Percentiles rank a stretch among this genome's conserved stretches.
phyloP scores from a whole-genome alignment of 2,797 vertebrate genomes.

The Anomalospiza imberbis region DNA sequence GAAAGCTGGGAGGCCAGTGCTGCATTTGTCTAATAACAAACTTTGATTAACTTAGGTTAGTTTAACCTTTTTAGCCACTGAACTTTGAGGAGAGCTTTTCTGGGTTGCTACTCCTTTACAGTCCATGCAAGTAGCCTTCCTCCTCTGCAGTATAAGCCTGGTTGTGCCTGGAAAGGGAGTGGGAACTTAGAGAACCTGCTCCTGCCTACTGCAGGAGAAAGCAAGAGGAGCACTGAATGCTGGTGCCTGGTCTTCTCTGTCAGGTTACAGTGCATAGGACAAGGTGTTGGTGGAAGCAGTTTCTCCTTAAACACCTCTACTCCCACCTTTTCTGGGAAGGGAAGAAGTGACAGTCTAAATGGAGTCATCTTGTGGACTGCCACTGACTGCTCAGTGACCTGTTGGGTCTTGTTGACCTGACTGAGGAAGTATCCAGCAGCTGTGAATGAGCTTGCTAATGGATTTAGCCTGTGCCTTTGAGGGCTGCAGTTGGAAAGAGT shows the following conservation, averaged over 20 bases:
- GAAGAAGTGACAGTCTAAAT: not conserved
- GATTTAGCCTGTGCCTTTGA: not conserved
- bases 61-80: not conserved
- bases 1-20: not conserved
- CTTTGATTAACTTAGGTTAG: not conserved
- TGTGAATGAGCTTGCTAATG: not conserved
- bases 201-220: not conserved
- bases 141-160: not conserved
- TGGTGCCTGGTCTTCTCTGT: not conserved
- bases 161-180: not conserved
- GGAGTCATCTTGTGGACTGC: not conserved
- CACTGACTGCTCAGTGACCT: not conserved
- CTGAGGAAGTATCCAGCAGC: not conserved
- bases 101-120: not conserved
- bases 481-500: not conserved
- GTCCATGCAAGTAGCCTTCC: not conserved
- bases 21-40: not conserved
- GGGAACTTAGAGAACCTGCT: not conserved
- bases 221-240: not conserved
- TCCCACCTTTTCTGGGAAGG: not conserved
- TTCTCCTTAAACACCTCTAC: not conserved
- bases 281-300: not conserved
- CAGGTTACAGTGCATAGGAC: not conserved
- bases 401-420: not conserved
- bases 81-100: not conserved